These are phyloP conservation scores for Cercocebus atys DNA, from an alignment of 2,113 vertebrate species.

Conservation along the genomic window DNA sequence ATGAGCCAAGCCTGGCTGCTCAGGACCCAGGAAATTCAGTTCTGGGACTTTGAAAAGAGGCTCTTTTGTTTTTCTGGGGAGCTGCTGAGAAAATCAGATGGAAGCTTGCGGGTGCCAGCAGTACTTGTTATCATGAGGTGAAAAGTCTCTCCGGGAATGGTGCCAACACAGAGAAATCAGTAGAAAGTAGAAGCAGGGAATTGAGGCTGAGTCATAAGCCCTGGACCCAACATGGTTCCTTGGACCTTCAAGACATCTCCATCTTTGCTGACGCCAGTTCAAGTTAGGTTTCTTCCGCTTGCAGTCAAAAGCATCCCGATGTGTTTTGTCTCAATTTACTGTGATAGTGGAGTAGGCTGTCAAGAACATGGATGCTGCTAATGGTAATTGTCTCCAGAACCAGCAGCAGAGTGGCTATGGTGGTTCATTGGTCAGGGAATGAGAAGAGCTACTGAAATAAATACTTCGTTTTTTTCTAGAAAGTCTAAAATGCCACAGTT, in stretches of 20 bases:
- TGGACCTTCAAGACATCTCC: too few relatives aligned
- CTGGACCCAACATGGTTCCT: too few relatives aligned
- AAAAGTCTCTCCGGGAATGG: neutral
- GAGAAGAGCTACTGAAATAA: neutral
- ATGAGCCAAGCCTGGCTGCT: neutral
- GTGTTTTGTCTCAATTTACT: rapidly evolving
- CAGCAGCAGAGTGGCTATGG: rapidly evolving
- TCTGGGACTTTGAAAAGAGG: neutral
- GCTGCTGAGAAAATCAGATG: neutral
- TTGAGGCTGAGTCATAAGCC: neutral
- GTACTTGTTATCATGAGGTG: neutral
- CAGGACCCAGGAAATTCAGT: neutral
- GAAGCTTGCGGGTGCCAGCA: neutral
- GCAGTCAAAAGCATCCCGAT: neutral
- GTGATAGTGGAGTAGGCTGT: neutral
- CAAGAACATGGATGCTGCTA: neutral
- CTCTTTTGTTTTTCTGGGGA: neutral
- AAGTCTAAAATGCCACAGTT: neutral
- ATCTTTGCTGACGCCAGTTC: neutral
- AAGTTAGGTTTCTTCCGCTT: neutral
- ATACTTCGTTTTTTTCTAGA: neutral
- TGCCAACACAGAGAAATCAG: neutral
- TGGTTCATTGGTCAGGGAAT: neutral
- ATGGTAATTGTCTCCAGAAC: neutral
- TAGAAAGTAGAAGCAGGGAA: neutral